Evolutionary conservation across 2,113 vertebrate species (phyloP).

Genomic region (Prunella fulvescens): DNA sequence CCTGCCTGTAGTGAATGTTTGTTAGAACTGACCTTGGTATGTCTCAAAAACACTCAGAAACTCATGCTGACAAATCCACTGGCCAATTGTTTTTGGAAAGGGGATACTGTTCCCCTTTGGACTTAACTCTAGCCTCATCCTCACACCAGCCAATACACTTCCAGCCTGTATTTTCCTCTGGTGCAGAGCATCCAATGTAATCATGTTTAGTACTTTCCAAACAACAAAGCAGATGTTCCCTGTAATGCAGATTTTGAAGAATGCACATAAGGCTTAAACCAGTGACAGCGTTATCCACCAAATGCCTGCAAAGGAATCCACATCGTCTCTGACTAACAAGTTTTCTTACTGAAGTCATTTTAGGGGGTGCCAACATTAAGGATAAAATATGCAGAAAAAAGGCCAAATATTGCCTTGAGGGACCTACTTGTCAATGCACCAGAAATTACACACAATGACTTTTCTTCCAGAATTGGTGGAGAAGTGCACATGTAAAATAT

Average conservation of each 20-base stretch:
- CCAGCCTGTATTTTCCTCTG: conserved; percentile 20
- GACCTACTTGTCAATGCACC: background rate
- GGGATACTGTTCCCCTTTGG: background rate
- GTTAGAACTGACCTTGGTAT: background rate
- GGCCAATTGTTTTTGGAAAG: conserved; percentile 34
- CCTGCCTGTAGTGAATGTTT: background rate
- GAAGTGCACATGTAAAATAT: conserved; percentile 4
- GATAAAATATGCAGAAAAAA: conserved; percentile 47
- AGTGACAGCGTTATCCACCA: conserved; percentile 51
- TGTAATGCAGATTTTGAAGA: conserved; percentile 57
- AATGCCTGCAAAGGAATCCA: conserved; percentile 49
- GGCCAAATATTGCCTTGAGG: conserved; percentile 10
- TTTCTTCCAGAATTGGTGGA: background rate
- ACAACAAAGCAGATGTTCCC: conserved; percentile 63
- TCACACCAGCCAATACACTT: background rate
- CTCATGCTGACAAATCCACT: background rate
- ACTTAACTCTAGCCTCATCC: conserved; percentile 17
- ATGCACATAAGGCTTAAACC: conserved; percentile 18
- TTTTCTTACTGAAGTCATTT: conserved; percentile 67
- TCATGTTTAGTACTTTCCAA: conserved; percentile 44
- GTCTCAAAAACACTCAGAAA: background rate
- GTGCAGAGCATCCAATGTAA: background rate
- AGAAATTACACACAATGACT: background rate
- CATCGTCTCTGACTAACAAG: conserved; percentile 7
- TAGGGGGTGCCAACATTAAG: conserved; percentile 42